A percentile compares a stretch with the other conserved stretches of the same genome.
phyloP scores from a whole-genome alignment of 64 coral and sea anemone species.

The Acropora tenuis region DNA sequence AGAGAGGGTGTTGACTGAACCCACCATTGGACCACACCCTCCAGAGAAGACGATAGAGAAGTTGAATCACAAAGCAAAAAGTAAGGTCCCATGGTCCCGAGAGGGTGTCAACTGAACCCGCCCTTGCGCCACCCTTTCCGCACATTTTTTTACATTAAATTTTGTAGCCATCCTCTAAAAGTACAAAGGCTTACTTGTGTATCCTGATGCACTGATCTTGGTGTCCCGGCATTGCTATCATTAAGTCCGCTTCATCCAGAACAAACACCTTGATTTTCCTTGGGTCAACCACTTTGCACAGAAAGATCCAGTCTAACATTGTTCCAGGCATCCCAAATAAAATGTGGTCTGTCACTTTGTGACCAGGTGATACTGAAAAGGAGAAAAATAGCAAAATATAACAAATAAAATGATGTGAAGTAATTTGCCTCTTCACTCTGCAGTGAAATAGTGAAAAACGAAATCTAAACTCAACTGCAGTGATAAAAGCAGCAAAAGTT shows the following conservation, averaged over 20 bases:
- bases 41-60: background rate
- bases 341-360: slow-evolving; percentile 82
- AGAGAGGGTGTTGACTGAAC: no score
- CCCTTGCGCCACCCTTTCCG: no score
- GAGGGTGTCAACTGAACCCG: no score
- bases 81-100: no score
- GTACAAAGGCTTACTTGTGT: slow-evolving; percentile 77
- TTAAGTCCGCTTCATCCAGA: slow-evolving; percentile 95
- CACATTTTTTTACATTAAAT: no score
- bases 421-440: no score
- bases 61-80: no score
- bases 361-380: slow-evolving; percentile 63
- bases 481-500: no score
- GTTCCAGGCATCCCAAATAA: slow-evolving; percentile 95
- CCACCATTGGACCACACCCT: no score
- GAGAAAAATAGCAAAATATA: background rate
- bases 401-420: background rate
- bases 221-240: slow-evolving; percentile 91
- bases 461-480: no score
- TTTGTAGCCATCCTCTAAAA: background rate
- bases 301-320: slow-evolving; percentile 88
- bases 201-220: slow-evolving; percentile 97
- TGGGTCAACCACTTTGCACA: slow-evolving; percentile 58
- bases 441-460: no score
- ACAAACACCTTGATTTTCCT: slow-evolving; percentile 93